Base-by-base conservation (phyloP, 2,797 vertebrate genomes). In the Pampus argenteus region DNA sequence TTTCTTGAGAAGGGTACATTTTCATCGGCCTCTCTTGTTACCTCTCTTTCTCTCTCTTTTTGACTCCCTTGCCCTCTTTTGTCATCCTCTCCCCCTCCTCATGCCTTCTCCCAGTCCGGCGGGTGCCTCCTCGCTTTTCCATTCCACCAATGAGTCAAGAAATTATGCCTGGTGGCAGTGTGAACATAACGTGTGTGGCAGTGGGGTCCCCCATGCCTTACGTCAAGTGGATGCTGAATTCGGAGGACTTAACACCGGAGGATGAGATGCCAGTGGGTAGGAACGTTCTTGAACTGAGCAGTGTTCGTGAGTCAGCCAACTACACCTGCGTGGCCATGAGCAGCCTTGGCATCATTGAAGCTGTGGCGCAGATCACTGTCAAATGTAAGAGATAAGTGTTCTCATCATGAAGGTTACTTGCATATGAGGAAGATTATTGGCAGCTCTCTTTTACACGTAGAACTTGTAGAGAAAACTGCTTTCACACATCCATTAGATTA, bases 281-380 rank as follows among this genome's bases (percentile, higher is more conserved):
- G 54, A 99, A 99, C 0, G 98, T 99, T 68, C 94, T 99, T 51
- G 98, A 98, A 76, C 96, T 99, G 90, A 98, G 96, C 6, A 95
- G 96, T 1, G 96, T 99, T 74, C 97, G 96, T 59, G 98, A 99
- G 86, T 99, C 98, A 0, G 98, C 97, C 91, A 99, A 99, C 94
- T 99, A 99, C 92, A 99, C 98, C 2, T 99, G 98, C 1, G 98
- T 99, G 88, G 98, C 98, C 91, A 99, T 99, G 98, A 99, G 98
- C 92, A 99, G 97, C 77, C 95, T 99, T 84, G 98, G 98, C 40
- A 98, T 99, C 88, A 99, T 99, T 6, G 98, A 99, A 60, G 95
- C 97, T 0, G 96, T 97, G 64, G 96, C 98, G 0, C 98, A 99
- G 91, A 98, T 99, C 95, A 98, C 96, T 2, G 98, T 99, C 90